phyloP scores from a whole-genome alignment of 2,797 vertebrate species.

The Spinus olivaceus region DNA sequence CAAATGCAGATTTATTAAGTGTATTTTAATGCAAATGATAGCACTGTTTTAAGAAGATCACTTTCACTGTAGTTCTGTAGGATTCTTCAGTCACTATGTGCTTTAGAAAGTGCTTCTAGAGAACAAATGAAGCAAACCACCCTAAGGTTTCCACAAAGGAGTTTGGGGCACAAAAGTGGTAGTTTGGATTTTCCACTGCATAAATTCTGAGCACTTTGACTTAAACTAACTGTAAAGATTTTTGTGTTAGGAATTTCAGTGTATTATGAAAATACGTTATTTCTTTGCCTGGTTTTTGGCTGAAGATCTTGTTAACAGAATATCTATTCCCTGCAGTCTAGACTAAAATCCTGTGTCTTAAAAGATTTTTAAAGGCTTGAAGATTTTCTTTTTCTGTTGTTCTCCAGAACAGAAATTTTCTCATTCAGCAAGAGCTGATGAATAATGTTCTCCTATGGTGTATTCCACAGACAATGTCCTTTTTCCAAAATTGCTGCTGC shows the following conservation, averaged over 20 bases:
- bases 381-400: not conserved
- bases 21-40: not conserved
- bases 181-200: not conserved
- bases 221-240: not conserved
- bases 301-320: not conserved
- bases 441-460: slow-evolving; percentile 24
- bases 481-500: slow-evolving; percentile 30
- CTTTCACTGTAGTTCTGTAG: not conserved
- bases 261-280: not conserved
- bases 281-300: not conserved
- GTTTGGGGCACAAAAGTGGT: not conserved
- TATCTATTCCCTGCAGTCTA: not conserved
- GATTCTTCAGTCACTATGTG: not conserved
- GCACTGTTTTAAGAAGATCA: not conserved
- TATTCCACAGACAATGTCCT: slow-evolving; percentile 3
- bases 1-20: not conserved
- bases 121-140: not conserved
- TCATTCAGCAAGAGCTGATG: slow-evolving; percentile 16
- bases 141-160: not conserved
- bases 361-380: not conserved
- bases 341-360: not conserved
- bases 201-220: not conserved
- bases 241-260: not conserved
- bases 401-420: not conserved
- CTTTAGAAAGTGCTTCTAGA: not conserved